Conservation (phyloP, 2,113 vertebrate genomes). For the Leucopsar rothschildi region DNA sequence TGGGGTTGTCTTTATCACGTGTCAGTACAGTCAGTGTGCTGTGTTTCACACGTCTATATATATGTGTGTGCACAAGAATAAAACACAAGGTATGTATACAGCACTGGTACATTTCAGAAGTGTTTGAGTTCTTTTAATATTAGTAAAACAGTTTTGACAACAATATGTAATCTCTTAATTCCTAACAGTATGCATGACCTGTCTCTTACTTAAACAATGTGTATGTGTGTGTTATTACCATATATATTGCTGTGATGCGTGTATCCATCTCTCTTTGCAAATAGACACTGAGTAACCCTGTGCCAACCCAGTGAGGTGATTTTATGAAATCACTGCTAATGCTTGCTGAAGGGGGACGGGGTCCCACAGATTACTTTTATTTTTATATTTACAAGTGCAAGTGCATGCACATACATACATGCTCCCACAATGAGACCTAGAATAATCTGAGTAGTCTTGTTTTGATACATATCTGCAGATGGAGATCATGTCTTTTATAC, state of each 20-base stretch:
- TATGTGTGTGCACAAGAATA: neutral
- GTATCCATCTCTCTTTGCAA: neutral
- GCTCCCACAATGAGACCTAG: neutral
- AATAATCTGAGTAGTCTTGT: neutral
- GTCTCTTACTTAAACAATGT: neutral
- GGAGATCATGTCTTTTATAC: neutral
- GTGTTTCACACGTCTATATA: accelerated
- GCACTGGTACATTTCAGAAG: neutral
- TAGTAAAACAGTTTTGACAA: neutral
- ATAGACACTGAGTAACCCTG: neutral
- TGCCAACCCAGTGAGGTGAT: neutral
- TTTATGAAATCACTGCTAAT: neutral
- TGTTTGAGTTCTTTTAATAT: neutral
- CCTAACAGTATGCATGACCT: too few relatives aligned
- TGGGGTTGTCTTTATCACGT: accelerated
- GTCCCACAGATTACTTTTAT: neutral
- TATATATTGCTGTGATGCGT: neutral
- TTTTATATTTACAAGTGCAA: neutral
- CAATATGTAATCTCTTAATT: neutral
- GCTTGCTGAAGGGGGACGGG: neutral
- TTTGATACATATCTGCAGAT: neutral
- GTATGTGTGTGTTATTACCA: neutral
- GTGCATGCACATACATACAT: accelerated
- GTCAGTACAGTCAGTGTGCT: neutral
- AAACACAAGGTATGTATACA: neutral